These are phyloP conservation scores for Xiphydria camelus DNA, from an alignment of 2,888 invertebrate species.

Conservation along the genomic window DNA sequence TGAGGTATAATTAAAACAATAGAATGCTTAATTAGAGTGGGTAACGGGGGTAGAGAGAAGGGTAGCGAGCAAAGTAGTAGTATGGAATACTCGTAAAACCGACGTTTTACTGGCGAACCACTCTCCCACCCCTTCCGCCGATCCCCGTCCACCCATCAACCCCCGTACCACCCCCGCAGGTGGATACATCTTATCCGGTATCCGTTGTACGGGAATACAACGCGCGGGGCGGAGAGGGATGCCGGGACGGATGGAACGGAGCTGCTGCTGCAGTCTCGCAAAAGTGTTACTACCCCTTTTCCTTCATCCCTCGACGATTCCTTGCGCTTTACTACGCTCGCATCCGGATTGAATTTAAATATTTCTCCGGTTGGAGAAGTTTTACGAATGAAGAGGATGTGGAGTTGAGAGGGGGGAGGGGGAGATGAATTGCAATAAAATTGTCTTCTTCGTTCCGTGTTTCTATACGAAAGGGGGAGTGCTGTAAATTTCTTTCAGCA, in stretches of 20 bases:
- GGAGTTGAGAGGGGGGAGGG: no score
- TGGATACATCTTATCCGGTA: constrained; percentile 30
- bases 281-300: neutral
- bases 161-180: no score
- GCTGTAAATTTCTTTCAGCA: no score
- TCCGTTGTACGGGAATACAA: constrained; percentile 24
- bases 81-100: constrained; percentile 44
- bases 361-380: constrained; percentile 32
- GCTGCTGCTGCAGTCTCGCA: constrained; percentile 24
- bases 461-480: no score
- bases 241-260: constrained; percentile 19
- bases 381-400: no score
- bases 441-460: no score
- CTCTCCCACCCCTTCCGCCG: no score
- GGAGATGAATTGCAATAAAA: no score
- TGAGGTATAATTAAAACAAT: constrained; percentile 45
- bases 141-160: no score
- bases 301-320: constrained; percentile 10
- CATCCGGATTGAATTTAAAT: constrained; percentile 37
- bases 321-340: constrained; percentile 25
- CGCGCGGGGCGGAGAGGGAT: no score
- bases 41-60: constrained; percentile 17
- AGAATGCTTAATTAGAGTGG: constrained; percentile 49
- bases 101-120: constrained; percentile 37
- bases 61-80: constrained; percentile 28